Percentiles rank a stretch among this genome's conserved stretches.
Evolutionary conservation across 2,888 invertebrate genomes (phyloP).

Genomic region (Dynastes maya): DNA sequence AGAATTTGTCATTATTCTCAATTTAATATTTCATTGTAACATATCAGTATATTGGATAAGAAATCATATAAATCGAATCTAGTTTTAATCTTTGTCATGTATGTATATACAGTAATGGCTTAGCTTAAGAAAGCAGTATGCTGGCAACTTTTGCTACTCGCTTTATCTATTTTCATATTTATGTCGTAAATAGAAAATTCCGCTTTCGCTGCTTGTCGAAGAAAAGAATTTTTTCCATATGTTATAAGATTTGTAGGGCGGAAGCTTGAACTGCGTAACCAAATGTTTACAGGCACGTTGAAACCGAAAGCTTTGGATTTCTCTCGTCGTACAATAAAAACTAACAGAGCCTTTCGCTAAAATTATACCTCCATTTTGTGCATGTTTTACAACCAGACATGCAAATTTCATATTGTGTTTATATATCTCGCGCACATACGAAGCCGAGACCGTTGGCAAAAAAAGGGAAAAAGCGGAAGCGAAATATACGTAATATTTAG

Average conservation of each 20-base stretch:
- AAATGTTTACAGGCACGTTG: not conserved
- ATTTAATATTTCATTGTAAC: too few species aligned
- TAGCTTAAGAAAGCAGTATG: not conserved
- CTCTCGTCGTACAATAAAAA: not conserved
- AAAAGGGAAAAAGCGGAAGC: constrained; percentile 8
- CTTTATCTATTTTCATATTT: not conserved
- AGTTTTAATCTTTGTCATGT: too few species aligned
- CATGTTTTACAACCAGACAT: constrained; percentile 12
- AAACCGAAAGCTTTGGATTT: not conserved
- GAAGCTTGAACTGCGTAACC: not conserved
- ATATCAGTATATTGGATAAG: too few species aligned
- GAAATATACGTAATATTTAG: constrained; percentile 32
- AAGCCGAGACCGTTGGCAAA: not conserved
- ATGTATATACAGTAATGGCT: too few species aligned
- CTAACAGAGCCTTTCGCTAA: not conserved
- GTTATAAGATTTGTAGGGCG: constrained; percentile 3
- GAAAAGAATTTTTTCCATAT: constrained; percentile 15
- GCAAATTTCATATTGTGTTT: constrained; percentile 33
- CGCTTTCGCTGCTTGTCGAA: not conserved
- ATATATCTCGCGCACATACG: constrained; percentile 11
- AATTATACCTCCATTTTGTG: not conserved
- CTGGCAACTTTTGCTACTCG: not conserved
- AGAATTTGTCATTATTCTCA: too few species aligned
- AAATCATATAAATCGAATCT: too few species aligned
- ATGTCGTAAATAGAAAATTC: not conserved